Percentiles rank a stretch among this genome's conserved stretches.
Evolutionary conservation across 2,888 invertebrate genomes (phyloP).

Genomic region (Anorthoa munda): DNA sequence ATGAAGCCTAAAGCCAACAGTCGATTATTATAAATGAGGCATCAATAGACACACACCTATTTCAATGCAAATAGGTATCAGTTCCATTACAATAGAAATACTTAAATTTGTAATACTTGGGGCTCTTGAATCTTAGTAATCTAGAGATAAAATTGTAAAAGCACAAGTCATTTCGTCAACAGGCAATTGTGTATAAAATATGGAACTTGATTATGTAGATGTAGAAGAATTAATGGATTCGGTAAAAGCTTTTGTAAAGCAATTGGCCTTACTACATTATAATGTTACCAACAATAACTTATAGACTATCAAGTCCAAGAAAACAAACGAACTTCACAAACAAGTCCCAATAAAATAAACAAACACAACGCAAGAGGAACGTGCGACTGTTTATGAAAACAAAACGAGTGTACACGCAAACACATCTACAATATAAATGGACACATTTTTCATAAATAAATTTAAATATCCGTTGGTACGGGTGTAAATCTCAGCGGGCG

Average conservation of each 20-base stretch:
- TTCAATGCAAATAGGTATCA: neutral
- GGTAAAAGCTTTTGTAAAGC: neutral
- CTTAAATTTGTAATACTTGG: neutral
- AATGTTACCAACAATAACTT: neutral
- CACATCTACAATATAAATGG: conserved; percentile 69
- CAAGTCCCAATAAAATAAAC: conserved; percentile 44
- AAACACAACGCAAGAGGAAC: conserved; percentile 29
- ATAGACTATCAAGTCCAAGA: conserved; percentile 3
- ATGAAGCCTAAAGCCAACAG: neutral
- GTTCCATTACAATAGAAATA: neutral
- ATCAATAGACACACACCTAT: neutral
- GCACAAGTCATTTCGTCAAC: neutral
- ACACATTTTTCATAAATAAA: conserved; percentile 84
- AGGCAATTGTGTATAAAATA: neutral
- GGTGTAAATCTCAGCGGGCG: conserved; percentile 78
- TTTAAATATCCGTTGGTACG: conserved; percentile 78
- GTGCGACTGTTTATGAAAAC: conserved; percentile 61
- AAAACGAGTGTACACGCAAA: conserved; percentile 71
- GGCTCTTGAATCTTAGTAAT: neutral
- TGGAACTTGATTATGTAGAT: no score
- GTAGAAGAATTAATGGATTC: neutral
- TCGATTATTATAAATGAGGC: neutral
- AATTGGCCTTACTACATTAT: neutral
- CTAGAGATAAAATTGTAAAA: neutral
- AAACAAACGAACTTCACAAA: conserved; percentile 21